Base-by-base conservation (phyloP, 1,140 invertebrate genomes). In the Charaxes varanes region DNA sequence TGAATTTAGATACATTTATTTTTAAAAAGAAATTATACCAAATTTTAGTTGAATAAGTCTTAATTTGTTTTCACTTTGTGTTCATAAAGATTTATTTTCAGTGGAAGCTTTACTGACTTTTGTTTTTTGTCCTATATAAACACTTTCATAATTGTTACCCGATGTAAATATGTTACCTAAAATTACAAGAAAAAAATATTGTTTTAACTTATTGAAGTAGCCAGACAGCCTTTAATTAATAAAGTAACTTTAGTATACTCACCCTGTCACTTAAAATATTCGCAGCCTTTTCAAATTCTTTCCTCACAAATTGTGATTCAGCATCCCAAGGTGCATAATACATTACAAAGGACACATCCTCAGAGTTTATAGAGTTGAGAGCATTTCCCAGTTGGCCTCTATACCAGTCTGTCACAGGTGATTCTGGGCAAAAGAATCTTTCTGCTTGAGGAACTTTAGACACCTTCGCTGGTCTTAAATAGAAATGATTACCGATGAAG, bases 321-420 rank as follows among this genome's bases (percentile, higher is more conserved):
- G 93, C 90, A 87, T 94, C 93, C 94, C 94, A 96, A 0, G 94
- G 93, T 6, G 94, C 93, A 84, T 96, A 96, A 66, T 92, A 95
- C 92, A 95, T 93, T 18, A 95, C 87, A 85, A 95, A 92, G 32
- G 90, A 89, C 6, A 92, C 77, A 70, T 94, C 92, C 3, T 86
- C 85, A 38, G 85, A 68, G 1, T 86, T 83, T 1, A 91, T 85
- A 37, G 84, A 61, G 15, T 88, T 84, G 3, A 92, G 85, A 21
- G 90, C 88, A 30, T 82, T 77, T 36, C 79, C 82, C 13, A 94
- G 70, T 52, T 93, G 87, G 4, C 93, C 93, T 51, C 85, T 85
- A 57, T 92, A 93, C 85, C 89, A 93, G 74, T 94, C 93, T 19
- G 86, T 85, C 3, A 94, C 86, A 17, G 89, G 35, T 2, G 90